Percentiles rank a stretch among this genome's conserved stretches.
Conservation (phyloP, 2,113 vertebrate species). For the Axis porcinus region DNA sequence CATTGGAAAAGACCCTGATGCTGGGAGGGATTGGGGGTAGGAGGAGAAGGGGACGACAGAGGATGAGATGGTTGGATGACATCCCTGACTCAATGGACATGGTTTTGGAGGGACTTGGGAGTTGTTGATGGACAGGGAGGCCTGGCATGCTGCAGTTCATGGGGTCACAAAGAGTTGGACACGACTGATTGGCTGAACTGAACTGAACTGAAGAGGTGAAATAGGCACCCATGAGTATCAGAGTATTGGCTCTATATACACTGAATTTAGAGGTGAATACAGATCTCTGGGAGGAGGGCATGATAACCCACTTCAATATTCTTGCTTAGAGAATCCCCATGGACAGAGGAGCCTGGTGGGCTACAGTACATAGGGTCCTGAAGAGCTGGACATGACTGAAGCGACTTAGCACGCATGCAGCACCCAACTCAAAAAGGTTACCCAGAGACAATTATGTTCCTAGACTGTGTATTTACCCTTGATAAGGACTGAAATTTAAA, state of each 20-base stretch:
- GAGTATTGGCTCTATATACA: neutral
- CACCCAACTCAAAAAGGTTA: neutral
- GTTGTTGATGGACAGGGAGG: neutral
- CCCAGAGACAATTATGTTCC: neutral
- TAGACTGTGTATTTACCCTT: neutral
- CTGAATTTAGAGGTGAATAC: neutral
- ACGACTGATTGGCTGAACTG: accelerated
- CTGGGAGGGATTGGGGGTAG: neutral
- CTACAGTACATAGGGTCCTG: neutral
- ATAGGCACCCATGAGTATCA: neutral
- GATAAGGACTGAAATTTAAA: neutral
- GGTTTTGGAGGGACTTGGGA: neutral
- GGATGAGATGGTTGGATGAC: neutral
- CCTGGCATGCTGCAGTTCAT: accelerated
- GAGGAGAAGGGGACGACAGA: neutral
- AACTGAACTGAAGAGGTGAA: neutral
- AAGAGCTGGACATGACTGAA: neutral
- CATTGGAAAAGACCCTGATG: neutral
- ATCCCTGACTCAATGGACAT: neutral
- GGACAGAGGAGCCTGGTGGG: neutral
- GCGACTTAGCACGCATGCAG: accelerated
- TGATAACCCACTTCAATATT: neutral
- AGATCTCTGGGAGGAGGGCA: neutral
- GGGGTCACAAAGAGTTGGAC: neutral
- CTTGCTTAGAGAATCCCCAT: neutral